These are phyloP conservation scores for Spilogale gracilis DNA, from an alignment of 2,113 vertebrate genomes.

Conservation along the genomic window DNA sequence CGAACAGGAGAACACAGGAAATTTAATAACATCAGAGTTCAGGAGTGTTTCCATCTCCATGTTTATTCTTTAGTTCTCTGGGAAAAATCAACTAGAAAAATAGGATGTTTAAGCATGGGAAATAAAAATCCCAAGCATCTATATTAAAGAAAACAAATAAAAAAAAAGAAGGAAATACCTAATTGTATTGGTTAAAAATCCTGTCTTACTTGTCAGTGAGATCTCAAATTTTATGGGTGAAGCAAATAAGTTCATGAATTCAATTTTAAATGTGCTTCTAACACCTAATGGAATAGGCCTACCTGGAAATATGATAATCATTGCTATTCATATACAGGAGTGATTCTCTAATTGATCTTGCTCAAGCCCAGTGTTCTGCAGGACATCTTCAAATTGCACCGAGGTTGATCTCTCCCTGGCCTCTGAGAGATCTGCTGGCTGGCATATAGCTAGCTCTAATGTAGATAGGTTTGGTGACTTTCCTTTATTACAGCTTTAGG, in stretches of 20 bases:
- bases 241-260: background rate
- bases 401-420: background rate
- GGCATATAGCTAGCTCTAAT: background rate
- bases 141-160: background rate
- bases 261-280: background rate
- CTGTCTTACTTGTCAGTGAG: background rate
- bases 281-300: background rate
- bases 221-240: background rate
- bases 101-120: background rate
- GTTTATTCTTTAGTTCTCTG: background rate
- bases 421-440: background rate
- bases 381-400: background rate
- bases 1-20: background rate
- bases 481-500: background rate
- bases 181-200: background rate
- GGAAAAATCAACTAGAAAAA: background rate
- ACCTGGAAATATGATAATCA: background rate
- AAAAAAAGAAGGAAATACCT: background rate
- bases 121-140: background rate
- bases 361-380: background rate
- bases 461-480: background rate
- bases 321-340: background rate
- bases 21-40: background rate
- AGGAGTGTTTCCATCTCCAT: background rate
- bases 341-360: background rate